A percentile compares a stretch with the other conserved stretches of the same genome.
phyloP scores from a whole-genome alignment of 2,888 invertebrate species.

The Autographa pulchrina region DNA sequence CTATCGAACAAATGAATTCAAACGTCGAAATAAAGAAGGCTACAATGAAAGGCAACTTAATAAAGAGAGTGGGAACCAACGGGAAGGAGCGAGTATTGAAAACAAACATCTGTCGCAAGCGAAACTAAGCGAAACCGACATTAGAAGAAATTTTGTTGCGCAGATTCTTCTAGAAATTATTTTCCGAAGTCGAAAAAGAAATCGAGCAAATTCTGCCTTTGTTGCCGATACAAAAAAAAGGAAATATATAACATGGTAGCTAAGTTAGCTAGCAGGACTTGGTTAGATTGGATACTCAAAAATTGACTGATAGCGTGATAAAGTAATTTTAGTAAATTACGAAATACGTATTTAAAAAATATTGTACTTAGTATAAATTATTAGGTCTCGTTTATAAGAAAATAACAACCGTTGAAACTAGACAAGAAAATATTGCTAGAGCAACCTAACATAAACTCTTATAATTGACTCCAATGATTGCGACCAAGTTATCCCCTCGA shows the following conservation, averaged over 20 bases:
- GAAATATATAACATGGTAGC: not conserved
- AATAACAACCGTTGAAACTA: not conserved
- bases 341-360: too few relatives aligned
- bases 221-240: not conserved
- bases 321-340: too few relatives aligned
- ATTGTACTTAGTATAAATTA: too few relatives aligned
- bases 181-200: constrained; percentile 14
- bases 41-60: constrained; percentile 50
- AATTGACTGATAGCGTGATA: too few relatives aligned
- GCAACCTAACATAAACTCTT: constrained; percentile 9
- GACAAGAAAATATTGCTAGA: not conserved
- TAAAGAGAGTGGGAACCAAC: constrained; percentile 59
- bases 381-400: too few relatives aligned
- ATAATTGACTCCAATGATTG: constrained; percentile 18
- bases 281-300: not conserved
- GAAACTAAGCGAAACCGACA: constrained; percentile 45
- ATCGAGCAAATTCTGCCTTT: constrained; percentile 13
- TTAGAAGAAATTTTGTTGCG: constrained; percentile 36
- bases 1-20: constrained; percentile 44
- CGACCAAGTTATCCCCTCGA: constrained; percentile 9
- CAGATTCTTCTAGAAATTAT: constrained; percentile 19
- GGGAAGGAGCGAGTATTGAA: constrained; percentile 59
- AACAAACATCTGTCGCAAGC: constrained; percentile 67
- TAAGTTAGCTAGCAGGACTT: not conserved
- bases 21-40: constrained; percentile 45